A percentile compares a stretch with the other conserved stretches of the same genome.
These are phyloP conservation scores for Cephus pulcher DNA, from an alignment of 2,888 invertebrate genomes.

Conservation along the genomic window DNA sequence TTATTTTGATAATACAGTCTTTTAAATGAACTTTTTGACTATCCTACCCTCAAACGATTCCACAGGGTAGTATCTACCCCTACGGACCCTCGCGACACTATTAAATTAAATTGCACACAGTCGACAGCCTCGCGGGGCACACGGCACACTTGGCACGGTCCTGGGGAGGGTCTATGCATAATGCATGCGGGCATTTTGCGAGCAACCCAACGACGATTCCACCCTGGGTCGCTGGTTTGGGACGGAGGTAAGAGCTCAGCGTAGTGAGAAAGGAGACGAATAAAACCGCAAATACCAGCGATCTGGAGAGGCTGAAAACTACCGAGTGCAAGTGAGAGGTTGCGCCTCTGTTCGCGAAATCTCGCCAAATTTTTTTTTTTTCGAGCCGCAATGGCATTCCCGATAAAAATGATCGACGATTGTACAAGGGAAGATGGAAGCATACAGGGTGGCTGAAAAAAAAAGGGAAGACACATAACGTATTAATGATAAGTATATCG, in stretches of 20 bases:
- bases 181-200: conserved; percentile 8
- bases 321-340: not conserved
- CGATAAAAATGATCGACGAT: not conserved
- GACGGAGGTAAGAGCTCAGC: not conserved
- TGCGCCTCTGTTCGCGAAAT: not conserved
- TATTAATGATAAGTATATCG: no score
- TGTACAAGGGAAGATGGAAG: not conserved
- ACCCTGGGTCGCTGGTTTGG: not conserved
- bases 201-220: not conserved
- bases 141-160: conserved; percentile 2
- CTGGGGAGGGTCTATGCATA: not conserved
- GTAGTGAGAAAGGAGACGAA: not conserved
- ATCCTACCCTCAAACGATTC: not conserved
- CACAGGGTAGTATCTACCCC: not conserved
- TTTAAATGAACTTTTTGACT: not conserved
- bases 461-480: not conserved
- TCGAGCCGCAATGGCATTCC: not conserved
- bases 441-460: not conserved
- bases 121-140: not conserved
- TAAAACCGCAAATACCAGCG: conserved; percentile 4
- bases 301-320: not conserved
- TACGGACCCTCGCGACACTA: not conserved
- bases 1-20: not conserved
- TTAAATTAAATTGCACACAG: conserved; percentile 1
- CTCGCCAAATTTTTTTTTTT: not conserved